Evolutionary conservation across 2,113 vertebrate species (phyloP).

Genomic region (Peromyscus maniculatus): DNA sequence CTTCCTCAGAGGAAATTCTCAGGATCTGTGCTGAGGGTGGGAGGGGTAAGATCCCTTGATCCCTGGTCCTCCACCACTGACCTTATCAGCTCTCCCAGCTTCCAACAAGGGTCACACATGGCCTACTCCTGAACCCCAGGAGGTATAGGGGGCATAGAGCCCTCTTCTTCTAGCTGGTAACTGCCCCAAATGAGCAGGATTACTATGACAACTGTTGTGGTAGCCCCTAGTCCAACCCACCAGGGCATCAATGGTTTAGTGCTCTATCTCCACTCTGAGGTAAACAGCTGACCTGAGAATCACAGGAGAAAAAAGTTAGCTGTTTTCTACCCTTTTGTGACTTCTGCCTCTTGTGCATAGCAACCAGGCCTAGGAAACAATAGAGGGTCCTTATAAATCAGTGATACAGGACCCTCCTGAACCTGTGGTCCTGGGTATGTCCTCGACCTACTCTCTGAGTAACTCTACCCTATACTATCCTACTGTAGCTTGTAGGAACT

Average conservation of each 20-base stretch:
- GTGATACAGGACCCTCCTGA: neutral
- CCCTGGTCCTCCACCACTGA: neutral
- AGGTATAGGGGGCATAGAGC: neutral
- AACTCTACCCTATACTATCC: neutral
- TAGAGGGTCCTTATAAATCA: neutral
- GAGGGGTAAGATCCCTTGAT: neutral
- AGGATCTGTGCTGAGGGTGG: neutral
- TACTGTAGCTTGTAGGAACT: neutral
- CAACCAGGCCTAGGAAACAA: neutral
- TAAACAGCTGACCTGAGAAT: neutral
- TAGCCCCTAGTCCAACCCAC: neutral
- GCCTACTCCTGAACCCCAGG: neutral
- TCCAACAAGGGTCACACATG: neutral
- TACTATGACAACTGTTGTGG: neutral
- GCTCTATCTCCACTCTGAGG: neutral
- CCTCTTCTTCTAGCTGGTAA: neutral
- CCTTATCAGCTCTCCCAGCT: neutral
- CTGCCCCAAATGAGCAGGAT: no score
- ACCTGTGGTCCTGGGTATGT: neutral
- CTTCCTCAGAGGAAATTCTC: conserved; percentile 77
- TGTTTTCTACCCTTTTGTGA: neutral
- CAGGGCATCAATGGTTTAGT: neutral
- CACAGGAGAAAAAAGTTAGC: neutral
- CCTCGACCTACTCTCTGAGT: neutral
- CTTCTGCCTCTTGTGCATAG: neutral